phyloP scores from a whole-genome alignment of 64 coral and sea anemone species.

The Dendronephthya gigantea region DNA sequence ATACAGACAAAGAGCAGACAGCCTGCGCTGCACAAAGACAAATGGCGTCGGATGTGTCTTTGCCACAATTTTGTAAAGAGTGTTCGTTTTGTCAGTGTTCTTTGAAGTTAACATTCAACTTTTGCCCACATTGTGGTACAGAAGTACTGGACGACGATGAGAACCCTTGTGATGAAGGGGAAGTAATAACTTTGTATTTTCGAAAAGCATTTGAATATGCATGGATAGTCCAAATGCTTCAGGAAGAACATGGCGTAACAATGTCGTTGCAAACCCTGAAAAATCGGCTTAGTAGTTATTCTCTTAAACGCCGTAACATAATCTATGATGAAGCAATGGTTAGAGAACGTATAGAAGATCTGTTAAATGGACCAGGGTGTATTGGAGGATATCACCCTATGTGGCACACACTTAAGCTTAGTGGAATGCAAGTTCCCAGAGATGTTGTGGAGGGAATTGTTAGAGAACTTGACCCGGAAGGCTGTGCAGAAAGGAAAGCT shows the following conservation, averaged over 20 bases:
- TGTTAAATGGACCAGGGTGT: background rate
- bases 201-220: background rate
- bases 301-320: background rate
- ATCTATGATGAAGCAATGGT: background rate
- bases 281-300: background rate
- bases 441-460: background rate
- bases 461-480: too few relatives aligned
- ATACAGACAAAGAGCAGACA: too few relatives aligned
- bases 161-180: too few relatives aligned
- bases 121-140: too few relatives aligned
- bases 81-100: too few relatives aligned
- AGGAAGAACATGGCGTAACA: background rate
- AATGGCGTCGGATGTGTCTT: too few relatives aligned
- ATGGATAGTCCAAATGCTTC: background rate
- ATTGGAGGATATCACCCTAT: background rate
- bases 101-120: too few relatives aligned
- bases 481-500: too few relatives aligned
- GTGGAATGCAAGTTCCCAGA: background rate
- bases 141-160: too few relatives aligned
- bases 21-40: too few relatives aligned
- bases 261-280: conserved; percentile 12
- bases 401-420: background rate
- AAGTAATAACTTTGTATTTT: too few relatives aligned
- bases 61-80: too few relatives aligned
- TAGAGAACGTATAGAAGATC: background rate